Evolutionary conservation across 1,140 invertebrate species (phyloP).

Genomic region (Metopolophium dirhodum): DNA sequence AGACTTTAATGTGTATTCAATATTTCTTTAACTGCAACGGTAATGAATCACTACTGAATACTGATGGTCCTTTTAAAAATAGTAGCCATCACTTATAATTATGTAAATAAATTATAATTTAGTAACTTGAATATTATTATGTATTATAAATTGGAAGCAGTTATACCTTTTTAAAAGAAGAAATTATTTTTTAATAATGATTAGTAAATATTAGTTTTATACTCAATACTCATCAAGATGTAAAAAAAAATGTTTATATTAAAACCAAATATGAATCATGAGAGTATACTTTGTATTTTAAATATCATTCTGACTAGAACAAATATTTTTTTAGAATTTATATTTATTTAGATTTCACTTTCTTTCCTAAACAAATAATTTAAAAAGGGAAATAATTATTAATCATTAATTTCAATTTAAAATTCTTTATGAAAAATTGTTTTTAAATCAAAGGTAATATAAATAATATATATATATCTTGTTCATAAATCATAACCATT

Average conservation of each 20-base stretch:
- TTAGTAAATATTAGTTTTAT: neutral
- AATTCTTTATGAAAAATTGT: neutral
- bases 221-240: neutral
- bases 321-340: neutral
- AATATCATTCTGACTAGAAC: neutral
- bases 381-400: neutral
- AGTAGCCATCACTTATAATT: too few species aligned
- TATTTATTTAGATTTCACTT: neutral
- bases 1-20: neutral
- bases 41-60: neutral
- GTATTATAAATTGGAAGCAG: neutral
- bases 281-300: neutral
- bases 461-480: neutral
- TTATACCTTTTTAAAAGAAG: neutral
- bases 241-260: neutral
- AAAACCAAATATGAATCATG: neutral
- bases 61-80: too few species aligned
- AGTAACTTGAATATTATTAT: too few species aligned
- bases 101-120: too few species aligned
- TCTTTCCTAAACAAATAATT: neutral
- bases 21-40: neutral
- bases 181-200: neutral
- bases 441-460: neutral
- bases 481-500: neutral
- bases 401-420: neutral